Evolutionary conservation across 2,888 invertebrate genomes (phyloP), one percentile per base, ranked within the genome.

Genomic region (Cyrtodaria siliqua): DNA sequence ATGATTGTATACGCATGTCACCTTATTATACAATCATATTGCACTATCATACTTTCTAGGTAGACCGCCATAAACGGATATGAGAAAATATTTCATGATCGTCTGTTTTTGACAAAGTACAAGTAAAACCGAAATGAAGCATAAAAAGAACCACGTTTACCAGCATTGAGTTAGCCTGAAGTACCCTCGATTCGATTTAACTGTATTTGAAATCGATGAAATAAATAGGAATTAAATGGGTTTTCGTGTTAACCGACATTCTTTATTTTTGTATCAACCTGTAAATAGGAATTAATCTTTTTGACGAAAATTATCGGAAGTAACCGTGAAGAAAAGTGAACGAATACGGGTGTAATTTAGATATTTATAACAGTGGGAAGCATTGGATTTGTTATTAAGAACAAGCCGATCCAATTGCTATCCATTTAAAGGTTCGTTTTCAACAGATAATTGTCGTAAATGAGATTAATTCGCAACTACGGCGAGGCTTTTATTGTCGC

Each of bases 381-480:
- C 50, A 49, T 50, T 20, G 40, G 20, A 20, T 55, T 56, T 67
- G 74, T 79, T 59, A 79, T 74, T 75, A 64, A 66, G 60, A 62
- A 72, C 71, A 60, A 53, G 66, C 38, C 57, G 29, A 56, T 38
- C 74, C 71, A 70, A 74, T 74, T 74, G 70, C 59, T 71, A 67
- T 59, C 79, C 70, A 79, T 79, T 79, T 74, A 79, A 74, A 55
- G 70, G 47, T 67, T 59, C 59, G 62, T 63, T 74, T 74, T 70
- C 67, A 67, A 49, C 23, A 56, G 55, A 53, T 69, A 79, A 79
- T 79, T 79, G 67, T 60, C 44, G 59, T 57, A 79, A 74, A 67
- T 67, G 79, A 74, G 67, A 74, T 71, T 70, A 70, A 79, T 70
- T 63, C 60, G 57, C 47, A 55, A 73, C 55, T 70, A 42, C 40